Conservation (phyloP, 2,113 vertebrate genomes). For the Tetrax tetrax region DNA sequence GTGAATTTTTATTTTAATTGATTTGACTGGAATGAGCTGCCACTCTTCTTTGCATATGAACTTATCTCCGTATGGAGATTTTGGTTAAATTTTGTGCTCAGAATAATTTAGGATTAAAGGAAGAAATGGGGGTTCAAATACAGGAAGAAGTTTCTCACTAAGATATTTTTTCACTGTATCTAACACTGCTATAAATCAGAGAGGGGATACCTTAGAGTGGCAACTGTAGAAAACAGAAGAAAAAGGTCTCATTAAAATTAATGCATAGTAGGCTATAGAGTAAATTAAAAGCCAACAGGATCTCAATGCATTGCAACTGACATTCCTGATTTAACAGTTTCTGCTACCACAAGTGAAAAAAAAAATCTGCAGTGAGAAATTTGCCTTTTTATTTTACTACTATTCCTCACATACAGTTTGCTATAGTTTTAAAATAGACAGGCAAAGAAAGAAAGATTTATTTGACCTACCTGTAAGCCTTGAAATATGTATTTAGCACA, state of each 20-base stretch:
- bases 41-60: constrained; percentile 46
- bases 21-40: constrained; percentile 55
- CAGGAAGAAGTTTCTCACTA: background rate
- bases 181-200: background rate
- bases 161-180: background rate
- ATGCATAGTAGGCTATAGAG: background rate
- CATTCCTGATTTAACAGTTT: constrained; percentile 32
- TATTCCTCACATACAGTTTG: constrained; percentile 56
- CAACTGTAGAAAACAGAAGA: constrained; percentile 33
- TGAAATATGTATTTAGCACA: constrained; percentile 83
- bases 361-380: constrained; percentile 51
- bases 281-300: constrained; percentile 56
- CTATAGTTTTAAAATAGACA: constrained; percentile 43
- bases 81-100: constrained; percentile 38
- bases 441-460: constrained; percentile 61
- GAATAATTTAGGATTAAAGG: constrained; percentile 62
- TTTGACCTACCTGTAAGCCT: constrained; percentile 79
- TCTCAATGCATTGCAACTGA: constrained; percentile 6
- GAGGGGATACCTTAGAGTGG: background rate
- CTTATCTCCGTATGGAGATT: constrained; percentile 17
- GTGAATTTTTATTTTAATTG: constrained; percentile 66
- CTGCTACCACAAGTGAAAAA: constrained; percentile 18
- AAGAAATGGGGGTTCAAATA: constrained; percentile 14
- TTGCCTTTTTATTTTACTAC: constrained; percentile 55
- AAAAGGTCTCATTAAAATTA: constrained; percentile 51